Base-by-base conservation (phyloP, 2,113 vertebrate genomes). In the Vimba vimba region DNA sequence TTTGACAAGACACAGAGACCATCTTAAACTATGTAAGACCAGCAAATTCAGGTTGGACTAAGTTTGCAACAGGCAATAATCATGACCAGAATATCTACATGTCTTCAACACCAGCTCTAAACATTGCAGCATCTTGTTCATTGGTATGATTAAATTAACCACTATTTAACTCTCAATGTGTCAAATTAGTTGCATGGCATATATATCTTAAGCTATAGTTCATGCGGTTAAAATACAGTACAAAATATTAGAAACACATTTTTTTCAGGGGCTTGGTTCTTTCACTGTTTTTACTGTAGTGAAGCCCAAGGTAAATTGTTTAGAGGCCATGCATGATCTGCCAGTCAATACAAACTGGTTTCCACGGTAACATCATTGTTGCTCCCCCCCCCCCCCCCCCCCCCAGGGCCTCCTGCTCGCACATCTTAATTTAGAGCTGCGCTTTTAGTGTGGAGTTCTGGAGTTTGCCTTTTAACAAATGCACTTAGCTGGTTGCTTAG, bases 301-400 rank as follows among this genome's bases (percentile, higher is more conserved):
- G 19, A 60, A 60, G 30, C 6, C 33, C 15, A 15, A 15, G 57
- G 27, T 59, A 36, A 33, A n/a, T 78, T 36, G 17, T 36, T 59
- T 3, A 79, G 23, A n/a, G 2, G 30, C 30, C 27, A 33, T 59
- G 23, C 36, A 19, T 64, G 13, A 64, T 8, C 78, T 64, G 78
- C 59, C 78, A 30, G 30, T 47, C 7, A 8, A 30, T 80, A 45
- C 33, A n/a, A 27, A 6, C 69, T 25, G 21, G 23, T 36, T 88
- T 13, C 74, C 84, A 83, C 0, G 23, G 80, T 74, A 83, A 86
- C 80, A 1, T 64, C 50, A 25, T 79, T 62, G 21, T 78, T 79
- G 59, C 36, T 80, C 33, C 39, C 2, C 36, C 39, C 2, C 36
- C 39, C 2, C 36, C 39, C 6, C 39, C 39, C 59, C 36, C 36